Conservation (phyloP, 2,888 invertebrate genomes). For the Andrena hattorfiana region DNA sequence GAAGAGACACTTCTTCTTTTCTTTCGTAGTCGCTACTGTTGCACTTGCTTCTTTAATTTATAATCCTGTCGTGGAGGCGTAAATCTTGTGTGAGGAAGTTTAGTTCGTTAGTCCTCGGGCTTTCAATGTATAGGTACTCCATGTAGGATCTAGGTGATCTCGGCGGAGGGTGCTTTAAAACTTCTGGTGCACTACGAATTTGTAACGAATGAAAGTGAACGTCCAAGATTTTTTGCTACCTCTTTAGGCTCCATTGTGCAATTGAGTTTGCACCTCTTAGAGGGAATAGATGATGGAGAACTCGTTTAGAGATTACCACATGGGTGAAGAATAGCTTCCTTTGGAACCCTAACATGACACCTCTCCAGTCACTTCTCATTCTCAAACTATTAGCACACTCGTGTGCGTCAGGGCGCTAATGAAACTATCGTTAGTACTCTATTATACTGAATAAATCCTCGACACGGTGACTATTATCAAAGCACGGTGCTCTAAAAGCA, state of each 20-base stretch:
- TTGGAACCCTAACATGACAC: not conserved
- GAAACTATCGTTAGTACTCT: not conserved
- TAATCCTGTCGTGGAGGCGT: not conserved
- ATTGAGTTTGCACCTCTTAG: not conserved
- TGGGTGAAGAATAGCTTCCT: not conserved
- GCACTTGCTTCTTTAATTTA: conserved; percentile 4
- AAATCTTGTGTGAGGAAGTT: not conserved
- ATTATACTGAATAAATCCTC: not conserved
- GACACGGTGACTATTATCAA: not conserved
- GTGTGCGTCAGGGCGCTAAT: not conserved
- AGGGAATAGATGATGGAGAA: not conserved
- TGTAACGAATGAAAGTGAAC: too few relatives aligned
- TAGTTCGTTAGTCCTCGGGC: too few relatives aligned
- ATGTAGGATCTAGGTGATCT: too few relatives aligned
- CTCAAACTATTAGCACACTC: not conserved
- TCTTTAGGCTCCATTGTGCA: too few relatives aligned
- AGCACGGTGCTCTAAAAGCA: not conserved
- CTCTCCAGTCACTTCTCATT: not conserved
- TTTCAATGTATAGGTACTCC: too few relatives aligned
- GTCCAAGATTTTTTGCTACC: too few relatives aligned
- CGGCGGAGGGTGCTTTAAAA: too few relatives aligned
- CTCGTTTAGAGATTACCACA: not conserved
- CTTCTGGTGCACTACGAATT: too few relatives aligned
- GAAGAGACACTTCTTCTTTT: not conserved
- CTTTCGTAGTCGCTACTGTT: not conserved